Conservation (phyloP, 2,113 vertebrate genomes). For the Galeopterus variegatus region DNA sequence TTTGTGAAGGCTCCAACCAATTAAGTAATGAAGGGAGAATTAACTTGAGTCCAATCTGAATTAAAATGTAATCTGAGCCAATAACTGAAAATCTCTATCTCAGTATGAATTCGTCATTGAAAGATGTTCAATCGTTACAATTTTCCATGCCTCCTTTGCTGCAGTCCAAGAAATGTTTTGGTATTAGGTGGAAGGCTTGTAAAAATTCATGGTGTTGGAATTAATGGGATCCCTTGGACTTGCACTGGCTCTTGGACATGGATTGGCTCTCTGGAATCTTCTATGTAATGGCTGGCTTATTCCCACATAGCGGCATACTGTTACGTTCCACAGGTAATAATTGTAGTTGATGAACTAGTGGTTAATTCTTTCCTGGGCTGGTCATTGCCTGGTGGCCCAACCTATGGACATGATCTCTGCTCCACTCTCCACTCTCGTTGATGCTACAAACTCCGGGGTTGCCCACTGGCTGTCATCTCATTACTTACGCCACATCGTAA, state of each 20-base stretch:
- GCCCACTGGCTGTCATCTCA: neutral
- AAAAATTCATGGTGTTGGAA: neutral
- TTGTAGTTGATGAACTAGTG: neutral
- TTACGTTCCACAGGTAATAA: neutral
- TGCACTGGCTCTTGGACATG: neutral
- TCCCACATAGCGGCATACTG: neutral
- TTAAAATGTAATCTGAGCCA: constrained; percentile 46
- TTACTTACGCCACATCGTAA: neutral
- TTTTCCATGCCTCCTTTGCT: neutral
- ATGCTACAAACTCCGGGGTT: neutral
- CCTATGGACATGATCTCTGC: neutral
- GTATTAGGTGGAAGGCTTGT: neutral
- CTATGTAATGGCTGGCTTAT: neutral
- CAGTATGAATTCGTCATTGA: constrained; percentile 37
- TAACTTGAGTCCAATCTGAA: constrained; percentile 43
- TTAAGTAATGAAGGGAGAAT: constrained; percentile 52
- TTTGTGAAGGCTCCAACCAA: constrained; percentile 10
- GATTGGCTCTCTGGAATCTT: neutral
- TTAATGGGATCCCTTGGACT: neutral
- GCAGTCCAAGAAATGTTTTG: neutral
- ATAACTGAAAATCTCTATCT: constrained; percentile 24
- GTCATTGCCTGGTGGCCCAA: neutral
- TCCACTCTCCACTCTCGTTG: neutral
- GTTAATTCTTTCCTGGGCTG: neutral
- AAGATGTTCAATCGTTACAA: neutral